Evolutionary conservation across 2,888 invertebrate genomes (phyloP), one percentile per base, ranked within the genome.

Genomic region (Anodontia alba): DNA sequence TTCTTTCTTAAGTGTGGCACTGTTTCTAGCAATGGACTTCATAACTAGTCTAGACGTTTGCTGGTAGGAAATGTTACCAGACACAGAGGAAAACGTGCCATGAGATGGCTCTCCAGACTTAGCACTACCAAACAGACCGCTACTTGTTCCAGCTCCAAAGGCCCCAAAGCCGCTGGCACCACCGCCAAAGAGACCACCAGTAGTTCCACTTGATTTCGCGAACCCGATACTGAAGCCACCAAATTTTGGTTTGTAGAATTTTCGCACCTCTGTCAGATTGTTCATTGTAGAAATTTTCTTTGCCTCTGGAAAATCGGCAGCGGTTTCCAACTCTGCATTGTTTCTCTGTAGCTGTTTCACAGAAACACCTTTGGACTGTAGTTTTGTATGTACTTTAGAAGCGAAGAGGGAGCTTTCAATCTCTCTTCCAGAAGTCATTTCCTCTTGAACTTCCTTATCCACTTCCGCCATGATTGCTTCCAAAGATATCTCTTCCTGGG

Each of bases 401-500:
- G 83, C 29, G 36, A 73, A 78, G 12, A 70, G 78, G 12, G 84
- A 66, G 36, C 57, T 81, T 12, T 78, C 81, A 15, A 77, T 78
- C 23, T 83, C 83, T 20, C 26, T 51, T 0, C 77, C 80, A 33
- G 29, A 10, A 5, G 72, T 74, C 26, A 87, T 68, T 68, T 86
- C 81, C 2, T 83, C 62, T 62, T 81, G n/a, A 7, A 91, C 91
- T 49, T 89, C 87, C 23, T 71, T 57, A 71, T 91, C 84, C 2
- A 90, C 89, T 62, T 90, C 88, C 8, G 81, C 78, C 89, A 89
- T 91, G 72, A 88, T 83, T 57, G 86, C 78, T 67, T 91, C 87
- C 49, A 92, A 81, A 0, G 91, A 90, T 17, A 92, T 79, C 77
- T 92, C 91, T 76, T 92, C 92, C 68, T 89, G 89, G 0, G 89